Base-by-base conservation (phyloP, 2,888 invertebrate genomes). In the Torymus auratus region DNA sequence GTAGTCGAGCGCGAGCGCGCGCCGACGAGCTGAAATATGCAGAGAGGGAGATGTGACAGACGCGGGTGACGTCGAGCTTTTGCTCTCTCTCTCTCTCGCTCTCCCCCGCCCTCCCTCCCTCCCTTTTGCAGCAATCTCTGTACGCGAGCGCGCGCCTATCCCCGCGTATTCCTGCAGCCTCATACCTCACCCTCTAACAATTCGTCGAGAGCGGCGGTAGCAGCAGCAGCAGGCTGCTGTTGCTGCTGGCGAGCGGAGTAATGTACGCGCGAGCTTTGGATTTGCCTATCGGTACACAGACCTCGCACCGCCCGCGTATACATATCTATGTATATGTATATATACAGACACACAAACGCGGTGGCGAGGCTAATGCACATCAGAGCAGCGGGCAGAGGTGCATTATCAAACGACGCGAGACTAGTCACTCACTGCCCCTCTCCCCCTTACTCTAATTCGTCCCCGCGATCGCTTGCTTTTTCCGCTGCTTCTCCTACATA, bases 1-100 rank as follows among this genome's bases (percentile, higher is more conserved):
- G 41, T 41, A 41, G 41, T 41, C 41, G 41, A 41, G 41, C 41
- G 41, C 41, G 41, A 50, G 56, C 58, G 20, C 58, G 65, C 75
- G 20, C 41, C 41, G 41, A 41, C 41, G 60, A 65, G 15, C 74
- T 70, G 74, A 80, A 80, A 70, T 74, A 70, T 68, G 80, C 75
- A 75, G 53, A 53, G 78, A 55, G 53, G 58, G 74, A 68, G 69
- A 20, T 55, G 69, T 61, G 73, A 73, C 61, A 55, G 78, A 73
- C 58, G 28, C 61, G 64, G 69, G 28, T 61, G 67, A 67, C 67
- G 68, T 53, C 64, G 70, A 41, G 70, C 72, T 73, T 68, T 68
- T 67, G 67, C 65, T 41, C 58, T 50, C 64, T 13, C 77, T 12
- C 64, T 15, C 53, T 17, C 56, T 17, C 17, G n/a, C n/a, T n/a